Evolutionary conservation across 2,113 vertebrate genomes (phyloP), one percentile per base, ranked within the genome.

Genomic region (Cnemophilus loriae): DNA sequence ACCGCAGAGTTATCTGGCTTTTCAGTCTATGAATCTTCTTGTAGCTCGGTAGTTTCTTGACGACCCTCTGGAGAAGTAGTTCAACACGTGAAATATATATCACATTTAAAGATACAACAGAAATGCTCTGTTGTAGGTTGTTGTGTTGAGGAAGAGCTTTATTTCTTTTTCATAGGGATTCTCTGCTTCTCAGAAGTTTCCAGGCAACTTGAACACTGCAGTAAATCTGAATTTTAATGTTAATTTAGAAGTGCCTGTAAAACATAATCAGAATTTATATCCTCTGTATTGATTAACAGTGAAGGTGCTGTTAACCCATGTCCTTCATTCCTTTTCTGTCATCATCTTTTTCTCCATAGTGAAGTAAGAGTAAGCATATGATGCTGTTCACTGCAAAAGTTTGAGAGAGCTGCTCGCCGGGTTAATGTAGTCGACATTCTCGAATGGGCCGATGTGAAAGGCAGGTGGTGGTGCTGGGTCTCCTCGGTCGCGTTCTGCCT

Each of bases 151-250:
- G 21, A 68, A 78, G 55, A 35, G 83, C 39, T 65, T 41, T 28
- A 47, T 46, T 11, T 70, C 13, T 85, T 82, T 87, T 71, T 89
- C 64, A 52, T 37, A 61, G 44, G 20, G 23, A 23, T 33, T 89
- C 50, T n/a, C 27, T 73, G 55, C 59, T 68, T 70, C 41, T 86
- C 41, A 2, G 85, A 93, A 93, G 82, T 96, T 96, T 96, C 88
- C 76, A 90, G 64, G 95, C 93, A 95, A 87, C 90, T 96, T 93
- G 79, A 93, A 60, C 59, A 24, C 47, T 78, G 68, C 71, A 46
- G n/a, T 67, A 78, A 71, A 78, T 78, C 35, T 42, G 13, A 42
- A 80, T 74, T 68, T 89, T 63, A 76, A 21, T 77, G 33, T 77
- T 46, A 39, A 14, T 83, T 91, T 77, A 69, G 50, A 61, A 77